phyloP scores from a whole-genome alignment of 2,797 vertebrate species.

The Anomalospiza imberbis region DNA sequence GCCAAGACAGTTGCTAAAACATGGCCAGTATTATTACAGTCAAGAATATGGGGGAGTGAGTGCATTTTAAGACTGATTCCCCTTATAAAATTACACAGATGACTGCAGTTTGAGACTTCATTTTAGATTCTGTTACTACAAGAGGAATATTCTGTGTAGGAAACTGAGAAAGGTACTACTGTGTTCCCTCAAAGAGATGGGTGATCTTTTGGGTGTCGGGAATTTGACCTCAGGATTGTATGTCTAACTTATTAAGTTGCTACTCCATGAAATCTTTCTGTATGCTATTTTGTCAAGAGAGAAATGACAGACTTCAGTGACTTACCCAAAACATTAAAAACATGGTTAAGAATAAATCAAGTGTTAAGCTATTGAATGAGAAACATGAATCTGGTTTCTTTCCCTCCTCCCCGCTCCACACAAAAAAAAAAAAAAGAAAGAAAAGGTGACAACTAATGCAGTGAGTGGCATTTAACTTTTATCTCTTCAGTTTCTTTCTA shows the following conservation, averaged over 20 bases:
- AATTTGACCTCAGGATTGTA: background rate
- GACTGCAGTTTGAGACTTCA: background rate
- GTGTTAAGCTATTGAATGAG: background rate
- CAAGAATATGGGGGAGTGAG: background rate
- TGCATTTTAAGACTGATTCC: background rate
- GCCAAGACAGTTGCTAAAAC: background rate
- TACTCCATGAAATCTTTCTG: background rate
- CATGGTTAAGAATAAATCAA: background rate
- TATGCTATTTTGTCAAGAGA: background rate
- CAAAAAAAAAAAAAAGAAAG: background rate
- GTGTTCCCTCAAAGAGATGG: background rate
- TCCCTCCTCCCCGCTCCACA: accelerated
- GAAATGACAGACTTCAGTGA: background rate
- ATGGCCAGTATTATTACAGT: background rate
- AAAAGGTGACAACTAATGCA: background rate
- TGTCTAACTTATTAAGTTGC: background rate
- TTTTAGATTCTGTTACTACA: background rate
- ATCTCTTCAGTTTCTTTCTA: background rate
- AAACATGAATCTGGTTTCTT: background rate
- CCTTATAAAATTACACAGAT: background rate
- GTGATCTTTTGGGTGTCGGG: background rate
- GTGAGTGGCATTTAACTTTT: background rate
- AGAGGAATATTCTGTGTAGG: background rate
- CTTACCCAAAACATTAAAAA: background rate
- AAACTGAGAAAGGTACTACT: background rate